Conservation (phyloP, 64 coral and sea anemone species). For the Porites australiensis region DNA sequence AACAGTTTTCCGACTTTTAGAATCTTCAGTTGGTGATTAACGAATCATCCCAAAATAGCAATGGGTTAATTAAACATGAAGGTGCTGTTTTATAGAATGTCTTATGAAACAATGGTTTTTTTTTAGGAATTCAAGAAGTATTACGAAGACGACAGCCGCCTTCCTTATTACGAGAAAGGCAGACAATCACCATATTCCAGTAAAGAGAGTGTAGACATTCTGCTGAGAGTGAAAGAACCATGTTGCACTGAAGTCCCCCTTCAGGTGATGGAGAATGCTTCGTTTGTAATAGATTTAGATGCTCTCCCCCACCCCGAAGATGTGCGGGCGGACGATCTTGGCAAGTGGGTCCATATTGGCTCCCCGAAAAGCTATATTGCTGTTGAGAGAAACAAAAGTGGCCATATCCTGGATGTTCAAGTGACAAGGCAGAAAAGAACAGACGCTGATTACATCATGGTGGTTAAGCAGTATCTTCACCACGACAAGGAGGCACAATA, state of each 20-base stretch:
- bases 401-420: slow-evolving; percentile 36
- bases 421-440: slow-evolving; percentile 18
- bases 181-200: slow-evolving; percentile 10
- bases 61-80: too few species aligned
- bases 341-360: slow-evolving; percentile 29
- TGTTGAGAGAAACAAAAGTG: neutral
- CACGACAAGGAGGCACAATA: slow-evolving; percentile 50
- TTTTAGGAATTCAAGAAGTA: slow-evolving; percentile 10
- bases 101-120: too few species aligned
- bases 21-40: too few species aligned
- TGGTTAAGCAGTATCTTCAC: slow-evolving; percentile 42
- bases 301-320: slow-evolving; percentile 13
- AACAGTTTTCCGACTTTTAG: too few species aligned
- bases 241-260: slow-evolving; percentile 5
- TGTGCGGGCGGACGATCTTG: slow-evolving; percentile 16
- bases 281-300: slow-evolving; percentile 20
- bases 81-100: too few species aligned
- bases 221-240: neutral
- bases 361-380: slow-evolving; percentile 36
- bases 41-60: too few species aligned
- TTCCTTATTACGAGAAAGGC: slow-evolving; percentile 38
- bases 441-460: slow-evolving; percentile 50
- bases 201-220: slow-evolving; percentile 27
- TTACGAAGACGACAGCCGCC: slow-evolving; percentile 50
- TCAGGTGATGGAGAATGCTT: slow-evolving; percentile 28